A percentile compares a stretch with the other conserved stretches of the same genome.
Evolutionary conservation across 2,888 invertebrate genomes (phyloP).

Genomic region (Cyclophora punctaria): DNA sequence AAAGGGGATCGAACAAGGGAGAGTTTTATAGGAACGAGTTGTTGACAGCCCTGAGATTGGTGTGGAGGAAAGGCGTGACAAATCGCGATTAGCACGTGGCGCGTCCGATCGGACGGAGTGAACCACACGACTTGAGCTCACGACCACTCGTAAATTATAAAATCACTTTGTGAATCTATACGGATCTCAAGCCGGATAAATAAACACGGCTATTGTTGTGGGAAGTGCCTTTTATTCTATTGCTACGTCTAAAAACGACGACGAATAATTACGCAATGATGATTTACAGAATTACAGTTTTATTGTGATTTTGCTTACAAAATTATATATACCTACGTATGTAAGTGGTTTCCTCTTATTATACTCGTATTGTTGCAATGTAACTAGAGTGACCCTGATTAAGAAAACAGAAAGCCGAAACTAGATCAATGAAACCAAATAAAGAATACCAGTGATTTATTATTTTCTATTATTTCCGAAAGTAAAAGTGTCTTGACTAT

Average conservation of each 20-base stretch:
- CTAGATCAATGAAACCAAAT: conserved; percentile 6
- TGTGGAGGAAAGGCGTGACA: conserved; percentile 54
- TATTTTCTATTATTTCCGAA: conserved; percentile 16
- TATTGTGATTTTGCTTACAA: no score
- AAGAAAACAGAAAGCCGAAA: conserved; percentile 10
- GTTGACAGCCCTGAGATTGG: conserved; percentile 28
- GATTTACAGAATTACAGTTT: no score
- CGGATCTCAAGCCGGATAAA: conserved; percentile 17
- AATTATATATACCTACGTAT: no score
- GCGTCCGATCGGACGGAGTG: conserved; percentile 32
- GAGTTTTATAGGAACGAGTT: conserved; percentile 8
- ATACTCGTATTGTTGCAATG: no score
- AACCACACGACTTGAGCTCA: conserved; percentile 27
- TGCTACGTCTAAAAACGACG: no score
- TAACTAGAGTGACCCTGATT: no score
- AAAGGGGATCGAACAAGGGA: conserved; percentile 17
- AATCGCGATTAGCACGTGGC: conserved; percentile 41
- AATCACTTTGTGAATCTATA: conserved; percentile 28
- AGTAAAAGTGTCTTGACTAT: conserved; percentile 26
- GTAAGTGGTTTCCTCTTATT: no score
- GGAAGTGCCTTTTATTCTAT: background rate
- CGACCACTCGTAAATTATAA: conserved; percentile 31
- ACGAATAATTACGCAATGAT: no score
- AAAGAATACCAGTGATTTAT: conserved; percentile 6
- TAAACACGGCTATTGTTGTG: conserved; percentile 1